Conservation (phyloP, 2,113 vertebrate species). For the Engraulis encrasicolus region DNA sequence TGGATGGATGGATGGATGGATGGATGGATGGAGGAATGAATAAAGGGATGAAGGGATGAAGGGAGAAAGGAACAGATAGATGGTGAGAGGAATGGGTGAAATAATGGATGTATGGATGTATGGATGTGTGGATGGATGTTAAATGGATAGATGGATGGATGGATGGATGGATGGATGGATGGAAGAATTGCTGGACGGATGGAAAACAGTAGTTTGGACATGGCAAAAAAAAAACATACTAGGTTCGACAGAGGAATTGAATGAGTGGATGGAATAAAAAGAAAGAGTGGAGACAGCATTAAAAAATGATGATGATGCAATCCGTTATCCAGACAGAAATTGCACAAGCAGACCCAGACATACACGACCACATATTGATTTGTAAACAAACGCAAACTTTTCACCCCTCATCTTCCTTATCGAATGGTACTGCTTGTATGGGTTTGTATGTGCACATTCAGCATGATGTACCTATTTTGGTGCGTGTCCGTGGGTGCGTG, state of each 20-base stretch:
- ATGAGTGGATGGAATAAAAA: not conserved
- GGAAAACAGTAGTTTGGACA: no score
- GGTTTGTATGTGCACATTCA: not conserved
- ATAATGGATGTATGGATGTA: no score
- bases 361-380: conserved; percentile 45
- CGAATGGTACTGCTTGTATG: not conserved
- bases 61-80: not conserved
- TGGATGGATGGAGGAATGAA: no score
- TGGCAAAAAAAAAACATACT: no score
- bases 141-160: no score
- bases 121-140: no score
- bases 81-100: no score
- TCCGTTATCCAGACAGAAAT: not conserved
- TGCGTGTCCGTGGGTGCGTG: not conserved
- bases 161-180: no score
- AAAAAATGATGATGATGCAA: not conserved
- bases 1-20: not conserved
- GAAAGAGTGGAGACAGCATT: conserved; percentile 7
- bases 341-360: not conserved
- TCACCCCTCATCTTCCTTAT: not conserved
- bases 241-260: no score
- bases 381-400: not conserved
- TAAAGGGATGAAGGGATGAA: not conserved
- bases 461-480: not conserved
- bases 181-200: no score